Conservation (phyloP, 2,888 invertebrate species). For the Synanthedon andrenaeformis region DNA sequence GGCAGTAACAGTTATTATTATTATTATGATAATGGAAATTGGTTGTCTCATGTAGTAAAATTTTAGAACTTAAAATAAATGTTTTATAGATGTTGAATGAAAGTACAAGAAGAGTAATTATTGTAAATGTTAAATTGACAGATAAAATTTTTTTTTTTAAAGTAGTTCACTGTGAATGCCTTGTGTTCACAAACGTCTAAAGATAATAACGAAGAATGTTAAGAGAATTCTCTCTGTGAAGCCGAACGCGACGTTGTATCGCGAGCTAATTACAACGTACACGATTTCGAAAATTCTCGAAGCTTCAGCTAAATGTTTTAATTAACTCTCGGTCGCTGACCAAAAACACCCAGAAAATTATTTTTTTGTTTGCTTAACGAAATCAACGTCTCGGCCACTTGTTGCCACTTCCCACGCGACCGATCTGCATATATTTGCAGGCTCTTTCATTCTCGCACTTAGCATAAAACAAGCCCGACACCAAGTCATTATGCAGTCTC, state of each 20-base stretch:
- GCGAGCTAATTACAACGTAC: neutral
- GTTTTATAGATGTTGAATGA: too few relatives aligned
- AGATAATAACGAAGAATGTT: neutral
- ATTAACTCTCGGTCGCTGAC: conserved; percentile 39
- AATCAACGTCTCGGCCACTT: conserved; percentile 51
- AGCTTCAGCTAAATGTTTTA: conserved; percentile 32
- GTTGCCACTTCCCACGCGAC: conserved; percentile 67
- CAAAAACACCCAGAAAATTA: conserved; percentile 26
- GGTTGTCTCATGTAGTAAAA: too few relatives aligned
- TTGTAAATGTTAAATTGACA: too few relatives aligned
- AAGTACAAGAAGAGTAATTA: too few relatives aligned
- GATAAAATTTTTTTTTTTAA: too few relatives aligned
- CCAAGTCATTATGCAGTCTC: conserved; percentile 61
- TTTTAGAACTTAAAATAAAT: too few relatives aligned
- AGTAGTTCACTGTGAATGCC: neutral
- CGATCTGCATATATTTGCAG: conserved; percentile 63
- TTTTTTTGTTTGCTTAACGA: conserved; percentile 33
- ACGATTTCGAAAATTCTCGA: neutral
- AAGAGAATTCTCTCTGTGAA: neutral
- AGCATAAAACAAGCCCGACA: conserved; percentile 67
- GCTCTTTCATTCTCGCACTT: conserved; percentile 59
- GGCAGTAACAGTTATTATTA: too few relatives aligned
- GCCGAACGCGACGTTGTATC: neutral
- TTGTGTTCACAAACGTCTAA: neutral
- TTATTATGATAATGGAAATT: too few relatives aligned